A percentile compares a stretch with the other conserved stretches of the same genome.
Conservation (phyloP, 53 echinoderm and acorn worm genomes). For the Luidia sarsii region DNA sequence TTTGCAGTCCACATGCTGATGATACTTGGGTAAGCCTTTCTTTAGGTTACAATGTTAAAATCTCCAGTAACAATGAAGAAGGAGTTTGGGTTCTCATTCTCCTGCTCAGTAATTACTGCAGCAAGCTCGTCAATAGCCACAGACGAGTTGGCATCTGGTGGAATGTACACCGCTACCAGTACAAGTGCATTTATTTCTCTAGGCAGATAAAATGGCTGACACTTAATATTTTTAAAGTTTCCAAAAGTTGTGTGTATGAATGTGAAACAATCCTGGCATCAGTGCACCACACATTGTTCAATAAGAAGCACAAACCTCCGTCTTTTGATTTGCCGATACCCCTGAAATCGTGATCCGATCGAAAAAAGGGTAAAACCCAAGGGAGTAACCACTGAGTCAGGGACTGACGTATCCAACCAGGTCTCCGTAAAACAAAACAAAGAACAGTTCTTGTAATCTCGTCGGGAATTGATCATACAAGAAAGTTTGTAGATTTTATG, state of each 20-base stretch:
- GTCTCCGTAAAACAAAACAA: no score
- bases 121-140: not conserved
- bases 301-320: slow-evolving; percentile 43
- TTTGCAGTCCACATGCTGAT: slow-evolving; percentile 24
- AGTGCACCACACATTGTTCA: slow-evolving; percentile 40
- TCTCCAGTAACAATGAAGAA: slow-evolving; percentile 36
- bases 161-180: slow-evolving; percentile 19
- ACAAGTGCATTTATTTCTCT: slow-evolving; percentile 11
- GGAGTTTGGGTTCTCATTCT: slow-evolving; percentile 10
- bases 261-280: slow-evolving; percentile 20
- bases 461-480: no score
- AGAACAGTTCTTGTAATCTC: no score
- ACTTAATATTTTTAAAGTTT: slow-evolving; percentile 45
- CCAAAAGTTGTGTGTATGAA: slow-evolving; percentile 40
- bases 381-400: slow-evolving; percentile 29
- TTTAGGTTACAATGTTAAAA: slow-evolving; percentile 34
- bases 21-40: slow-evolving; percentile 31
- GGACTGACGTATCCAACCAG: no score
- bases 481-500: no score
- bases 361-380: slow-evolving; percentile 47
- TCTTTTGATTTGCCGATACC: slow-evolving; percentile 54
- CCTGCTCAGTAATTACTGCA: not conserved
- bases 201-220: slow-evolving; percentile 51
- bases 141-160: slow-evolving; percentile 23
- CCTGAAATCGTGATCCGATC: slow-evolving; percentile 30